Evolutionary conservation across 1,140 invertebrate species (phyloP).

Genomic region (Euglossa dilemma): DNA sequence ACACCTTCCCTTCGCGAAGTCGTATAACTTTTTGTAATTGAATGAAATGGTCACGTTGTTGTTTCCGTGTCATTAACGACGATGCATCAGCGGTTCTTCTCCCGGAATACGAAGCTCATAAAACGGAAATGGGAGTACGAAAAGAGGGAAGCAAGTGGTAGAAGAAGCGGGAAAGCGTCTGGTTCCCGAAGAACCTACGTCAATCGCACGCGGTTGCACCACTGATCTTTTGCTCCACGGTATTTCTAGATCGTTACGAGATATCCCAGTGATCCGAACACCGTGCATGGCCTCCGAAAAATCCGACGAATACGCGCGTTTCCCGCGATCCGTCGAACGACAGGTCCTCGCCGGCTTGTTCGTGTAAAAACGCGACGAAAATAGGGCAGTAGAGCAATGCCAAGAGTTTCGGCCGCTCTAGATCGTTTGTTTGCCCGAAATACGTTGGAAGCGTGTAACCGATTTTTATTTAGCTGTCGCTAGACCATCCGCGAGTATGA

Average conservation of each 20-base stretch:
- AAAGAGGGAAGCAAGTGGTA: background rate
- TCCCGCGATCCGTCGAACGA: slow-evolving; percentile 5
- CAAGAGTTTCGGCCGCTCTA: slow-evolving; percentile 48
- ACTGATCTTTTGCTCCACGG: slow-evolving; percentile 55
- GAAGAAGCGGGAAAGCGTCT: background rate
- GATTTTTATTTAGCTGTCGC: slow-evolving; percentile 37
- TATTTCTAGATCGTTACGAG: slow-evolving; percentile 73
- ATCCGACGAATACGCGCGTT: slow-evolving; percentile 24
- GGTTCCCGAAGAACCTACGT: slow-evolving; percentile 55
- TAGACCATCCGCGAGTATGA: background rate
- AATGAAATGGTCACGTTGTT: too few relatives aligned
- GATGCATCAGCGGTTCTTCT: too few relatives aligned
- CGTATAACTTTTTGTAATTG: too few relatives aligned
- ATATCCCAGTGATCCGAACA: slow-evolving; percentile 33
- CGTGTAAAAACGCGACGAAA: slow-evolving; percentile 52
- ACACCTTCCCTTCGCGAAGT: too few relatives aligned
- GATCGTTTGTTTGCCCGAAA: slow-evolving; percentile 51
- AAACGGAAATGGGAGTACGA: background rate
- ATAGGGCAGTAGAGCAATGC: slow-evolving; percentile 63
- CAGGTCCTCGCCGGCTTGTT: background rate
- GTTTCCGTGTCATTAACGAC: too few relatives aligned
- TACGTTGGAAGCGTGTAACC: slow-evolving; percentile 24
- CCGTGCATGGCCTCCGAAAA: slow-evolving; percentile 24
- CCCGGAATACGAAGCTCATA: too few relatives aligned
- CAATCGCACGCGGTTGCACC: slow-evolving; percentile 68